Evolutionary conservation across 2,888 invertebrate species (phyloP).

Genomic region (Oligia strigilis): DNA sequence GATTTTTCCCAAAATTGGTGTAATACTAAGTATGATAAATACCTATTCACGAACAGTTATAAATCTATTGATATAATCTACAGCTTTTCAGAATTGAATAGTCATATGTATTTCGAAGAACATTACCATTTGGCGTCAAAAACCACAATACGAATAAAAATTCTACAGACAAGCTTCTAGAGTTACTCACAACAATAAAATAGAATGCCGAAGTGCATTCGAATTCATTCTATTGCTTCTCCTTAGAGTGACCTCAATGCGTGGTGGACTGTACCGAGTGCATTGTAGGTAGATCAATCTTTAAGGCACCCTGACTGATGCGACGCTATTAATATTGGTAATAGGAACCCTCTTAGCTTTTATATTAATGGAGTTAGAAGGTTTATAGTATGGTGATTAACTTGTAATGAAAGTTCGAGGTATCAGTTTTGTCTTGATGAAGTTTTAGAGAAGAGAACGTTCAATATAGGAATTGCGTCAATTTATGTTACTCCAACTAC

Average conservation of each 20-base stretch:
- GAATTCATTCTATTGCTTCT: conserved; percentile 32
- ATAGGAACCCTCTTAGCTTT: conserved; percentile 43
- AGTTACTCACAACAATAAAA: conserved; percentile 26
- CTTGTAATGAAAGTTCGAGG: neutral
- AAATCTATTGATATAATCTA: neutral
- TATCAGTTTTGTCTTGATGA: neutral
- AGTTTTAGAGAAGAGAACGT: neutral
- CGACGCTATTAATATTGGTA: conserved; percentile 42
- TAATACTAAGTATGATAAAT: neutral
- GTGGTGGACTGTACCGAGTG: conserved; percentile 52
- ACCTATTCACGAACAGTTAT: neutral
- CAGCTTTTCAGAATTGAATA: neutral
- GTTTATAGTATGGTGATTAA: conserved; percentile 11
- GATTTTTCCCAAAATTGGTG: neutral
- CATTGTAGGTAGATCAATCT: conserved; percentile 61
- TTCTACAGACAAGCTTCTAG: neutral
- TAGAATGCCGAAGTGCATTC: conserved; percentile 30
- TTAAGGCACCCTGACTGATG: conserved; percentile 53
- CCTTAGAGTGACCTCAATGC: conserved; percentile 29
- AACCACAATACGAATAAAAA: neutral
- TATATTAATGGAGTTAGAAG: conserved; percentile 33
- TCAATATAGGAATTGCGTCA: neutral
- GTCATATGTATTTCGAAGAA: neutral
- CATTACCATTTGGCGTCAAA: neutral
- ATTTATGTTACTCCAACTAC: neutral